Evolutionary conservation across 1,140 invertebrate species (phyloP).

Genomic region (Branchinecta lindahli): DNA sequence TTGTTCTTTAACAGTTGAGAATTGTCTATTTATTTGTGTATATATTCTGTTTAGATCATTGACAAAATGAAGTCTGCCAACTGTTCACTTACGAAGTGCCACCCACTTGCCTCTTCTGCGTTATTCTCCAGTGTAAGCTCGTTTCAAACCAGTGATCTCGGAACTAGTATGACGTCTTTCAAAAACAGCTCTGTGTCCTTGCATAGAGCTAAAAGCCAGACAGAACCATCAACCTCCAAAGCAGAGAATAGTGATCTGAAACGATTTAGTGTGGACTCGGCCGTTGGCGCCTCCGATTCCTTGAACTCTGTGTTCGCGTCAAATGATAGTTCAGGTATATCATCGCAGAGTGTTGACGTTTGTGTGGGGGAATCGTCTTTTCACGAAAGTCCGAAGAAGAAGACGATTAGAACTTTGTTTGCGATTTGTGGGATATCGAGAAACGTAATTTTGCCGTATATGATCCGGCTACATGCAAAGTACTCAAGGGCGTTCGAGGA

Average conservation of each 20-base stretch:
- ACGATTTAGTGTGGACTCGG: neutral
- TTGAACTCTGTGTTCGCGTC: neutral
- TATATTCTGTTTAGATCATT: neutral
- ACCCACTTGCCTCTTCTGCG: neutral
- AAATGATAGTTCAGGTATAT: slow-evolving; percentile 1
- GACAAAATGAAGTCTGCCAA: slow-evolving; percentile 2
- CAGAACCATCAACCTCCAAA: neutral
- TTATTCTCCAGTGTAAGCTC: neutral
- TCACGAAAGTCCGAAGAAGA: neutral
- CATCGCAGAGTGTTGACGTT: neutral
- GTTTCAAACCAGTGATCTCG: neutral
- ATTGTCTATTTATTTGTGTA: too few species aligned
- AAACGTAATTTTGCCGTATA: neutral
- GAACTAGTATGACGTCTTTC: neutral
- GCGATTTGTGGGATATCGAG: neutral
- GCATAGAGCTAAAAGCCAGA: neutral
- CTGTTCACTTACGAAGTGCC: neutral
- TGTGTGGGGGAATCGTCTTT: neutral
- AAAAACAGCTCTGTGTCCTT: neutral
- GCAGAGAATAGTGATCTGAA: neutral
- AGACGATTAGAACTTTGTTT: neutral
- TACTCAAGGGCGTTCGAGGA: neutral
- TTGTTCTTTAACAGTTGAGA: too few species aligned
- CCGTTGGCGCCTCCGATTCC: neutral
- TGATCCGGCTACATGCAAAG: neutral